Percentiles rank a stretch among this genome's conserved stretches.
These are phyloP conservation scores for Madoqua kirkii DNA, from an alignment of 2,113 vertebrate species.

Conservation along the genomic window DNA sequence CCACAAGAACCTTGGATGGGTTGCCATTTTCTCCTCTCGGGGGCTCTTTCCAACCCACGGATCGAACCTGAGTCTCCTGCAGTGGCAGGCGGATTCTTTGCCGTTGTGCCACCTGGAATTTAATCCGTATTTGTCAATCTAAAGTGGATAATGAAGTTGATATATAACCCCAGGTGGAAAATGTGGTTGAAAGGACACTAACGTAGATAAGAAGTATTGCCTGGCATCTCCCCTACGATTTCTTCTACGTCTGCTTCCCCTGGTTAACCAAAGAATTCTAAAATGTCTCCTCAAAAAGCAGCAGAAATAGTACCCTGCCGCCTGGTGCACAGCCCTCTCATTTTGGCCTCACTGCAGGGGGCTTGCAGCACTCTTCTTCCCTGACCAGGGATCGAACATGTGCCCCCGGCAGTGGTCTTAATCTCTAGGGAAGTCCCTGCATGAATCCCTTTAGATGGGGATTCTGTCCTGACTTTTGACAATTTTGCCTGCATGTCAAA, in stretches of 20 bases:
- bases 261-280: neutral
- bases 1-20: neutral
- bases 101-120: neutral
- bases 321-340: neutral
- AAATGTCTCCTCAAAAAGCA: neutral
- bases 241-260: neutral
- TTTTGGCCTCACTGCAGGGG: neutral
- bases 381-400: neutral
- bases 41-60: neutral
- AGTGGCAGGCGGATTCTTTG: neutral
- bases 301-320: neutral
- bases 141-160: neutral
- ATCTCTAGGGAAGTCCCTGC: neutral
- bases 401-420: neutral
- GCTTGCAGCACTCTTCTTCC: neutral
- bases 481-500: neutral
- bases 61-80: neutral
- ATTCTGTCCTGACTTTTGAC: neutral
- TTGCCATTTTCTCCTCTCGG: neutral
- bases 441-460: neutral
- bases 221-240: too few relatives aligned
- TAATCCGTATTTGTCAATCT: neutral
- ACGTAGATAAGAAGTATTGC: neutral
- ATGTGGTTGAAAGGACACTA: neutral
- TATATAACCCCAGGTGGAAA: neutral